Percentiles rank a stretch among this genome's conserved stretches.
Conservation (phyloP, 2,113 vertebrate species). For the Phalacrocorax brasilianus region DNA sequence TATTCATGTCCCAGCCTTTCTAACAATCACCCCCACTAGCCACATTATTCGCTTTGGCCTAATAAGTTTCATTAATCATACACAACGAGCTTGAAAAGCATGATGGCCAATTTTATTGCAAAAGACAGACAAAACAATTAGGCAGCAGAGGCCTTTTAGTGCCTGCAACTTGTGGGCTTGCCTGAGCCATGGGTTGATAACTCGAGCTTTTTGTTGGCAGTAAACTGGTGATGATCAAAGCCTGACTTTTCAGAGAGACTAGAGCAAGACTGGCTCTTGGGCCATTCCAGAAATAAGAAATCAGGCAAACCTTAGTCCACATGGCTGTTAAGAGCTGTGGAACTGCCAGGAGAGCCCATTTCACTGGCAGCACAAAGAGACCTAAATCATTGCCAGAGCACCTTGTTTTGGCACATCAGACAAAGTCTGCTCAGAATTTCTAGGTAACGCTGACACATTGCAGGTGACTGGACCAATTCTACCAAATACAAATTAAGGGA, state of each 20-base stretch:
- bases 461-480: background rate
- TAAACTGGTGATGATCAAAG: background rate
- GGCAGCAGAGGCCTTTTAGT: background rate
- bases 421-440: background rate
- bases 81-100: background rate
- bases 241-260: background rate
- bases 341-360: background rate
- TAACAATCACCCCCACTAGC: background rate
- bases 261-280: background rate
- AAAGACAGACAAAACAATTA: background rate
- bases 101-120: background rate
- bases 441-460: background rate
- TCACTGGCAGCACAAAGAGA: background rate
- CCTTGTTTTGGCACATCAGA: background rate
- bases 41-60: background rate
- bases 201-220: background rate
- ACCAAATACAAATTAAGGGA: background rate
- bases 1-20: background rate
- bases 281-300: background rate
- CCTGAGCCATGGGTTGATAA: background rate
- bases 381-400: background rate
- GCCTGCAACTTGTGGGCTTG: background rate
- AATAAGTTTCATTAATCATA: background rate
- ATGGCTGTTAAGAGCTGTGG: background rate
- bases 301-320: background rate